These are phyloP conservation scores for Heterodera carotae DNA, from an alignment of 1,140 invertebrate species.

Conservation along the genomic window DNA sequence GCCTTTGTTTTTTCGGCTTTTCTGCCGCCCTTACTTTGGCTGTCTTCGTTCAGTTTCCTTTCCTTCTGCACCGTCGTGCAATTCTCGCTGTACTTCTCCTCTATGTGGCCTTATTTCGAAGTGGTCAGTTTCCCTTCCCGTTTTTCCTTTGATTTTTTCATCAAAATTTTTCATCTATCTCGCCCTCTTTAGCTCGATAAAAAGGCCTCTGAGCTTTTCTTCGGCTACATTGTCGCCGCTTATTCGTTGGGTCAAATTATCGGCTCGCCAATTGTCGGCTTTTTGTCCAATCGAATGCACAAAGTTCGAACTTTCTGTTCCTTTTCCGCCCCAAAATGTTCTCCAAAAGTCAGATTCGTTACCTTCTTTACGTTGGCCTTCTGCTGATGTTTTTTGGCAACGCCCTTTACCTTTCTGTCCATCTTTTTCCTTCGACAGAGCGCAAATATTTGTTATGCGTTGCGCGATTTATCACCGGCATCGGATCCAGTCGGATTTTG, in stretches of 20 bases:
- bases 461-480: slow-evolving; percentile 49
- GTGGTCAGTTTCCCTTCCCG: slow-evolving; percentile 55
- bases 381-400: slow-evolving; percentile 51
- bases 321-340: neutral
- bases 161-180: neutral
- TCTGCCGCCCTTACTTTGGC: neutral
- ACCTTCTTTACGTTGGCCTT: slow-evolving; percentile 46
- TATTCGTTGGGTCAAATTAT: slow-evolving; percentile 50
- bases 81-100: slow-evolving; percentile 42
- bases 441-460: slow-evolving; percentile 39
- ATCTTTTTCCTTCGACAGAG: slow-evolving; percentile 25
- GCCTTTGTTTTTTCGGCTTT: too few species aligned
- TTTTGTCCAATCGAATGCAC: slow-evolving; percentile 34
- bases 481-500: slow-evolving; percentile 45
- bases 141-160: slow-evolving; percentile 4
- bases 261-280: slow-evolving; percentile 46
- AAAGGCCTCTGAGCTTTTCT: slow-evolving; percentile 45
- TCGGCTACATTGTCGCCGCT: slow-evolving; percentile 47
- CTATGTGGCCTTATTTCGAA: slow-evolving; percentile 66
- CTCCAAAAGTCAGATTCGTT: slow-evolving; percentile 20
- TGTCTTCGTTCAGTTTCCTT: slow-evolving; percentile 26
- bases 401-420: slow-evolving; percentile 44
- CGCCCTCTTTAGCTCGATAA: slow-evolving; percentile 43
- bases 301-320: slow-evolving; percentile 19
- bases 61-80: slow-evolving; percentile 43